phyloP scores from a whole-genome alignment of 1,140 invertebrate genomes.

The Linepithema humile region DNA sequence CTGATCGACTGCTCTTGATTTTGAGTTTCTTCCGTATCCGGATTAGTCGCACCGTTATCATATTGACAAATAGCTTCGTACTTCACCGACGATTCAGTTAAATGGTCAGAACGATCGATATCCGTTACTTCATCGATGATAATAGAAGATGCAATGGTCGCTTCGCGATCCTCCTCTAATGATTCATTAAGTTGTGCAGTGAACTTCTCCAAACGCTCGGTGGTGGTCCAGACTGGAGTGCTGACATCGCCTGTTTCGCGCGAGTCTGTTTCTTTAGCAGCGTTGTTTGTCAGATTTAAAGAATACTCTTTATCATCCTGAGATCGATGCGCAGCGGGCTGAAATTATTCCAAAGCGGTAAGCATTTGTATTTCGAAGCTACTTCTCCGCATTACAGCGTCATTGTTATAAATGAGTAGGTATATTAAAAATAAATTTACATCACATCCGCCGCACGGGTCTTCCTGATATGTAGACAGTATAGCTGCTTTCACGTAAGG shows the following conservation, averaged over 20 bases:
- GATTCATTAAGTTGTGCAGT: background rate
- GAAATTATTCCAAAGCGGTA: background rate
- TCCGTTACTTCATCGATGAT: background rate
- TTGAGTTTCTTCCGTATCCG: background rate
- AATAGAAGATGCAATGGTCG: background rate
- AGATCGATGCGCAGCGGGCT: background rate
- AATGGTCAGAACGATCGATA: too few species aligned
- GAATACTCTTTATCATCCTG: background rate
- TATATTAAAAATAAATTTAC: conserved; percentile 16
- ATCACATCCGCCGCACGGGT: conserved; percentile 79
- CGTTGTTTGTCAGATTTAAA: background rate
- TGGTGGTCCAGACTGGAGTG: background rate
- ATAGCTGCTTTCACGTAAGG: conserved; percentile 82
- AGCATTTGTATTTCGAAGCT: background rate
- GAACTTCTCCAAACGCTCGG: background rate
- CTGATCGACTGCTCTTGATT: background rate
- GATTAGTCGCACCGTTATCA: background rate
- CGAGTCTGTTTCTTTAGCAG: background rate
- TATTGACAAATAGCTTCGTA: background rate
- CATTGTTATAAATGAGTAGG: background rate
- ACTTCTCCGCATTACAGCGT: too few species aligned
- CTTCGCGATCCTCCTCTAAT: background rate
- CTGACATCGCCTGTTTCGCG: background rate
- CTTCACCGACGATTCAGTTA: background rate
- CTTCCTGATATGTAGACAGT: conserved; percentile 79